Base-by-base conservation (phyloP, 2,797 vertebrate genomes). In the Mionectes olivaceus region DNA sequence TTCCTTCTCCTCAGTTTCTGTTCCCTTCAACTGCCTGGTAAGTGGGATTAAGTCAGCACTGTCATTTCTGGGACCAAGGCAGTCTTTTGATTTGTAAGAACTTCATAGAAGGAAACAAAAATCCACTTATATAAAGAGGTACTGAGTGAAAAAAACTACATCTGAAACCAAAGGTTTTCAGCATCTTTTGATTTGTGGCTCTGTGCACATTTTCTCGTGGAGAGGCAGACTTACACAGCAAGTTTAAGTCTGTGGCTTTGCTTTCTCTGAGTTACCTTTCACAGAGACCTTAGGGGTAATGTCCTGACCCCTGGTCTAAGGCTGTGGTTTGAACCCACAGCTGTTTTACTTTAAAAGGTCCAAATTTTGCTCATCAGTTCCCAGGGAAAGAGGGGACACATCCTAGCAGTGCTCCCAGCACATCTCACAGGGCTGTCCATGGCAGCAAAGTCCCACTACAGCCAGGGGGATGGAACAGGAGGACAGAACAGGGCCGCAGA, bases 41-140 rank as follows among this genome's bases (percentile, higher is more conserved):
- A 52, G 5, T 41, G 47, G 35, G 39, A 71, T 86, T 84, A 74
- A 87, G 39, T 61, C 41, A 94, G 39, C 35, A 43, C 60, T 60
- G 25, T 71, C 47, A 67, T 57, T 78, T 75, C 79, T 95, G 74
- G 17, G 67, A 75, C 67, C 30, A 46, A 76, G 35, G 49, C 60
- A 73, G 32, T 67, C 77, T 87, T 88, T 57, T 76, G 63, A 74
- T 65, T 90, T 90, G 25, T 61, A 91, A 86, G 77, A 79, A 82
- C 78, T 93, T 90, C 65, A 73, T 33, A 76, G 56, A 77, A 44
- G 39, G 44, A 81, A 83, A 86, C 52, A 69, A 80, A 93, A 83
- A 65, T 69, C 73, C 69, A 79, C 41, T 86, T 94, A 87, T 23
- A 64, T 85, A 21, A 90, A 84, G 44, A 88, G 55, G 43, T 91